Base-by-base conservation (phyloP, 2,888 invertebrate species). In the Octonoba sinensis region DNA sequence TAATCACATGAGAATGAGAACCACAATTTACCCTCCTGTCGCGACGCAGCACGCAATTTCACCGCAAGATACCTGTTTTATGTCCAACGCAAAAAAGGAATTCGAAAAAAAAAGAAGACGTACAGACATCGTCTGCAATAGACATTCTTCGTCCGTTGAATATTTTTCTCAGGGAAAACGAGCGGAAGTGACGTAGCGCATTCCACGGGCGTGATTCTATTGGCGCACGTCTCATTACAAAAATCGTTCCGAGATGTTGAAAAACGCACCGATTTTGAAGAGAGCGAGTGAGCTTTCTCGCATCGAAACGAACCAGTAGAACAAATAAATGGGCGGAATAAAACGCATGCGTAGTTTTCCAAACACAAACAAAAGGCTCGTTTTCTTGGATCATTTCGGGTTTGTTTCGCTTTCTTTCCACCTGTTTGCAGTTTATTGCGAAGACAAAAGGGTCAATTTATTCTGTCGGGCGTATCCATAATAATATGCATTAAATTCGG, bases 171-270 rank as follows among this genome's bases (percentile, higher is more conserved):
- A 57, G 46, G 46, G 59, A 49, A 22, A 16, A 18, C 27, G n/a
- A 54, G 57, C 56, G 79, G 79, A 79, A 79, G 46, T 79, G 65
- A 78, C 71, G 78, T 78, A 36, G 59, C n/a, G 66, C 66, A 72
- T 73, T 72, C 79, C 72, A 24, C 46, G 27, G 60, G 18, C 49
- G 20, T 69, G 79, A 74, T 56, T 60, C 57, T 60, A 57, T 64
- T 54, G 49, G 24, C 13, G 46, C 36, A 13, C 62, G 44, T 62
- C n/a, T 46, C 62, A 62, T 36, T 36, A 36, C 27, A 27, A 6
- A 36, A 36, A 36, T 36, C 36, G 36, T 36, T 36, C 36, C 36
- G 36, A 36, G 36, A 36, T 36, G 6, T 36, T 36, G 36, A 36
- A 36, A n/a, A 36, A 36, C 36, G 36, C 6, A 36, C 4, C 11